phyloP scores from a whole-genome alignment of 2,113 vertebrate genomes.

The Galbula dea region DNA sequence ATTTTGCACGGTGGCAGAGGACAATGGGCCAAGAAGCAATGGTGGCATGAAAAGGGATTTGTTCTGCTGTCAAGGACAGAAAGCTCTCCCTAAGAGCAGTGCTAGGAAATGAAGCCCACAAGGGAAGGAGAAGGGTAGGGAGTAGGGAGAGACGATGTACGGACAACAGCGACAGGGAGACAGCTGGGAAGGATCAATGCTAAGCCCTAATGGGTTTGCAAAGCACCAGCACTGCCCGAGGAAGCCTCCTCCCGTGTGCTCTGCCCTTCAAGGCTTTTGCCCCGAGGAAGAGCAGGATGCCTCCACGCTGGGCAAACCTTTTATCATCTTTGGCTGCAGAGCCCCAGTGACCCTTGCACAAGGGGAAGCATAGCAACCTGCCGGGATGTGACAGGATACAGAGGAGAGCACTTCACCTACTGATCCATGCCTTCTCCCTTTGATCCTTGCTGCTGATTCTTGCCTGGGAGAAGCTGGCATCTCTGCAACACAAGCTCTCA shows the following conservation, averaged over 20 bases:
- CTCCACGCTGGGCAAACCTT: background rate
- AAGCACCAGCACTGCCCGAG: background rate
- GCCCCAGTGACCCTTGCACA: fast-evolving
- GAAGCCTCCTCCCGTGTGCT: background rate
- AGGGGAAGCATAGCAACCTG: background rate
- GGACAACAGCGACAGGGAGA: background rate
- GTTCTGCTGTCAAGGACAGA: slow-evolving; percentile 72
- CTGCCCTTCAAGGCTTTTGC: background rate
- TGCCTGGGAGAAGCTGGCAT: background rate
- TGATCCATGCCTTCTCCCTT: background rate
- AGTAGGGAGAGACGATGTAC: background rate
- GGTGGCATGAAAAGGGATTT: slow-evolving; percentile 73
- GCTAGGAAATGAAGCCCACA: slow-evolving; percentile 40
- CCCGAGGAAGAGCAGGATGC: background rate
- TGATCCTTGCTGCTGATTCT: background rate
- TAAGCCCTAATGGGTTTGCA: background rate
- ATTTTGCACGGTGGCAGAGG: background rate
- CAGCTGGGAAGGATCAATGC: background rate
- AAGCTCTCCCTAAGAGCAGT: slow-evolving; percentile 50
- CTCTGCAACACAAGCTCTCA: background rate
- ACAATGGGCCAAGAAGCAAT: background rate
- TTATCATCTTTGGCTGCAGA: fast-evolving
- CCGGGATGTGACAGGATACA: background rate
- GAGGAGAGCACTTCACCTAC: background rate
- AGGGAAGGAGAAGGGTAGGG: slow-evolving; percentile 4